Evolutionary conservation across 2,113 vertebrate species (phyloP).

Genomic region (Carollia perspicillata): DNA sequence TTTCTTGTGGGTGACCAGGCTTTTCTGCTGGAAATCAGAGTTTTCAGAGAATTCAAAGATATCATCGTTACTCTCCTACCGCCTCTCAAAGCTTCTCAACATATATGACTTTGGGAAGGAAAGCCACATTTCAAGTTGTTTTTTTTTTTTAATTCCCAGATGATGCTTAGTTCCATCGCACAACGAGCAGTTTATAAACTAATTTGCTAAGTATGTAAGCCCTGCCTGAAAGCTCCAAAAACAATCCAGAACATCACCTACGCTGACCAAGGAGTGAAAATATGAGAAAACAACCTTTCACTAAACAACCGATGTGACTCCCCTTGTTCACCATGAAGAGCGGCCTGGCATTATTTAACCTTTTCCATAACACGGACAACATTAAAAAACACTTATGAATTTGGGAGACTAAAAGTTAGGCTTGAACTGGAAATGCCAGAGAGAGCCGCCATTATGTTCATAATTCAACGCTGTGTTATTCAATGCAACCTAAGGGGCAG

Average conservation of each 20-base stretch:
- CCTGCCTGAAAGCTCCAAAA: constrained; percentile 28
- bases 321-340: constrained; percentile 37
- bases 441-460: constrained; percentile 62
- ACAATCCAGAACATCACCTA: constrained; percentile 1
- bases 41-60: constrained; percentile 16
- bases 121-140: not conserved
- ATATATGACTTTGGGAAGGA: constrained; percentile 19
- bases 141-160: not conserved
- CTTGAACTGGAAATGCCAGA: constrained; percentile 67
- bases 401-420: constrained; percentile 57
- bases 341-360: constrained; percentile 59
- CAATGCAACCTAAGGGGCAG: constrained; percentile 62
- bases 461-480: constrained; percentile 64
- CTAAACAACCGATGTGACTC: constrained; percentile 10
- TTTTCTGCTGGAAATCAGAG: not conserved
- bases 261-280: constrained; percentile 13
- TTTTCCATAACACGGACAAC: constrained; percentile 59
- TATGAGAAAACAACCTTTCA: constrained; percentile 14
- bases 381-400: constrained; percentile 63
- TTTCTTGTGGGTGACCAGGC: not conserved
- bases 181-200: constrained; percentile 20
- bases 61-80: not conserved
- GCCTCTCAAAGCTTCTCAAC: not conserved
- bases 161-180: not conserved
- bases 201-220: not conserved